These are phyloP conservation scores for Dichetophora obliterata DNA, from an alignment of 2,888 invertebrate genomes.

Conservation along the genomic window DNA sequence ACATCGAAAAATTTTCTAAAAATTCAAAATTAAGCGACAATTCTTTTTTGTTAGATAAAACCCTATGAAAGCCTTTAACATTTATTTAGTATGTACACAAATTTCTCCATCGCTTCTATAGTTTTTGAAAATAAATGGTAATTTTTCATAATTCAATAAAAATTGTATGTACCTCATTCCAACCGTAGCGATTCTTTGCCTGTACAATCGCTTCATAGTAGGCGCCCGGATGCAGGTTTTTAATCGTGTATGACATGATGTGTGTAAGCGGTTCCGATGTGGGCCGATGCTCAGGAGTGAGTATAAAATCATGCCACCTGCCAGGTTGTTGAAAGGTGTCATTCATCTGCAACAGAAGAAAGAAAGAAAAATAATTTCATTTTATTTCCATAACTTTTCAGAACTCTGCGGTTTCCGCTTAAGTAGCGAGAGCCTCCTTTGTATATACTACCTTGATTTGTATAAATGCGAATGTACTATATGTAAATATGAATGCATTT, in stretches of 20 bases:
- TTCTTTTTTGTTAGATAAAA: too few relatives aligned
- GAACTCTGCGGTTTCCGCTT: too few relatives aligned
- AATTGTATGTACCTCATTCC: slow-evolving; percentile 74
- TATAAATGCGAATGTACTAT: not conserved
- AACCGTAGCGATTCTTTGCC: slow-evolving; percentile 81
- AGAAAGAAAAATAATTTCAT: slow-evolving; percentile 10
- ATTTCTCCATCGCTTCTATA: too few relatives aligned
- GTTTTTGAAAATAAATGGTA: too few relatives aligned
- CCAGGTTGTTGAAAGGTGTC: slow-evolving; percentile 80
- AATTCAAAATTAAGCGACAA: too few relatives aligned
- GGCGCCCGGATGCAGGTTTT: slow-evolving; percentile 75
- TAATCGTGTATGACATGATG: slow-evolving; percentile 77
- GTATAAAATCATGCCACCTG: slow-evolving; percentile 76
- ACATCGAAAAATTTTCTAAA: too few relatives aligned
- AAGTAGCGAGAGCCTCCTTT: not conserved
- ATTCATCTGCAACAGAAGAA: slow-evolving; percentile 73
- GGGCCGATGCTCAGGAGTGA: slow-evolving; percentile 69
- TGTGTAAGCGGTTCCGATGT: slow-evolving; percentile 71
- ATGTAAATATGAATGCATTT: not conserved
- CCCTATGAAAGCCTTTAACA: too few relatives aligned
- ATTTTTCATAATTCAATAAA: not conserved
- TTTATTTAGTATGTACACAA: too few relatives aligned
- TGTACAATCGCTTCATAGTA: slow-evolving; percentile 82
- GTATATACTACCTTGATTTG: not conserved
- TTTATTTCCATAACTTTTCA: not conserved